phyloP scores from a whole-genome alignment of 2,797 vertebrate genomes.

The Aeoliscus strigatus region DNA sequence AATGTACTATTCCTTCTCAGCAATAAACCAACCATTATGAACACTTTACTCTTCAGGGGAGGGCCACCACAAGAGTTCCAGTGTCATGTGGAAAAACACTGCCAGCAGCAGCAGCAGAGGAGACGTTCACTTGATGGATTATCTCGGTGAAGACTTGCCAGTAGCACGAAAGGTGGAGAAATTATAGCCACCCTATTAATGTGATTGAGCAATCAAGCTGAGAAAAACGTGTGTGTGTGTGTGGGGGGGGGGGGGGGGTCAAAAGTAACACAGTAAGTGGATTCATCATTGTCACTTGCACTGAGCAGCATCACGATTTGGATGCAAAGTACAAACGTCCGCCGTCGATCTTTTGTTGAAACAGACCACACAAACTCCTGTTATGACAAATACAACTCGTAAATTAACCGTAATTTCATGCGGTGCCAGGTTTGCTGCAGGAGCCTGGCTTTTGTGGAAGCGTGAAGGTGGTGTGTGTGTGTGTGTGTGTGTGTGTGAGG shows the following conservation, averaged over 20 bases:
- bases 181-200: conserved; percentile 16
- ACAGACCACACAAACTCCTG: conserved; percentile 29
- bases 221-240: not conserved
- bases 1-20: too few species aligned
- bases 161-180: conserved; percentile 8
- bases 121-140: conserved; percentile 32
- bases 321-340: conserved; percentile 24
- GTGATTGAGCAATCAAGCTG: conserved; percentile 19
- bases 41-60: too few species aligned
- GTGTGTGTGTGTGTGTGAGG: too few species aligned
- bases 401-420: conserved; percentile 45
- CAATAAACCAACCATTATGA: too few species aligned
- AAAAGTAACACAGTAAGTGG: conserved; percentile 29
- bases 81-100: conserved; percentile 2
- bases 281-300: conserved; percentile 43
- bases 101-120: conserved; percentile 9
- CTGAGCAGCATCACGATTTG: conserved; percentile 2
- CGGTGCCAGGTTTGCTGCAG: too few species aligned
- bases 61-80: too few species aligned
- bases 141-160: conserved; percentile 9
- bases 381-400: conserved; percentile 45
- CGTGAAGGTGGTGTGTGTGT: too few species aligned
- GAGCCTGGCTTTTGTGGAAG: too few species aligned
- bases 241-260: conserved; percentile 32
- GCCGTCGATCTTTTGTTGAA: conserved; percentile 32